These are phyloP conservation scores for Lepus oiostolus DNA, from an alignment of 2,797 vertebrate genomes.

Conservation along the genomic window DNA sequence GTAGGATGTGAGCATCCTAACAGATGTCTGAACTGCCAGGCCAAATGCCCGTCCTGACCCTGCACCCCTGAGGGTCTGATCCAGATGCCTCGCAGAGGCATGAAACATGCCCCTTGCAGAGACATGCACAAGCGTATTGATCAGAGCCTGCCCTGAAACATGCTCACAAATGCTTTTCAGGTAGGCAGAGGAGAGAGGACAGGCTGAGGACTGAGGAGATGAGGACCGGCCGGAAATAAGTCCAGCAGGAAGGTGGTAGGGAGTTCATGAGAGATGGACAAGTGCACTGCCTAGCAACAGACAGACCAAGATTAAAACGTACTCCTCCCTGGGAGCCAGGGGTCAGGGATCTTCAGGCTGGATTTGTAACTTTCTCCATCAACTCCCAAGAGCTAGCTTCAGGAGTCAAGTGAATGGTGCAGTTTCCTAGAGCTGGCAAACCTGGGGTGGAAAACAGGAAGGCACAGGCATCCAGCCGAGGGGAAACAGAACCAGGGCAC, in stretches of 20 bases:
- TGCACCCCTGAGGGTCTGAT: neutral
- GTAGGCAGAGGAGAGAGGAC: neutral
- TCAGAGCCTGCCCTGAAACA: neutral
- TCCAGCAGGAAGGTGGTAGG: neutral
- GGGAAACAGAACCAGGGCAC: neutral
- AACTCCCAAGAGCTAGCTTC: neutral
- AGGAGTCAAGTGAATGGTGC: neutral
- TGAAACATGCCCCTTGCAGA: neutral
- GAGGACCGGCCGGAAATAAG: neutral
- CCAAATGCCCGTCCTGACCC: too few relatives aligned
- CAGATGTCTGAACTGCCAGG: too few relatives aligned
- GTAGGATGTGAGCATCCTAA: too few relatives aligned
- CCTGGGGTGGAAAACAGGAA: neutral
- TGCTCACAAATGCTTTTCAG: neutral
- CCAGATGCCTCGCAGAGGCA: neutral
- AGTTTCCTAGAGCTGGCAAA: neutral
- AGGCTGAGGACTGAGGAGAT: neutral
- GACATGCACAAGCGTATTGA: neutral
- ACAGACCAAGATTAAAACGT: neutral
- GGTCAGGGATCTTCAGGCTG: neutral
- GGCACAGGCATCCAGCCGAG: neutral
- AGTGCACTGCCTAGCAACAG: neutral
- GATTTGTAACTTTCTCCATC: slow-evolving; percentile 18
- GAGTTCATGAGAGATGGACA: neutral
- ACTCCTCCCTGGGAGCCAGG: neutral